Base-by-base conservation (phyloP, 2,888 invertebrate species). In the Macrosiphum euphorbiae region DNA sequence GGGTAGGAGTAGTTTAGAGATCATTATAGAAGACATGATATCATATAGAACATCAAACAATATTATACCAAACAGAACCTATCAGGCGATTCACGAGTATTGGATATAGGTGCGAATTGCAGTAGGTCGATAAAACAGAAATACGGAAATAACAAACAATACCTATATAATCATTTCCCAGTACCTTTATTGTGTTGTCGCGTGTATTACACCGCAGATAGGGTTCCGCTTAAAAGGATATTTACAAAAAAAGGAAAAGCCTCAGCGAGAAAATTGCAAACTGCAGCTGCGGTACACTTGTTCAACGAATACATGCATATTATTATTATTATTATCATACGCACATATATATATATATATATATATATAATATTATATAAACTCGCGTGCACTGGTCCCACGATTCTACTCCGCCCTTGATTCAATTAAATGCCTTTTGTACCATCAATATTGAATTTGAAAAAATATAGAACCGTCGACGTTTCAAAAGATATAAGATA, bases 351-450 rank as follows among this genome's bases (percentile, higher is more conserved):
- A 11, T 13, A 50, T 13, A 50, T 13, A 61, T n/a, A 67, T 67
- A 61, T n/a, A 2, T 24, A 24, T 55, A n/a, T 16, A n/a, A n/a
- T 67, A 35, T 67, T 78, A 78, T 78, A 78, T 35, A 35, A 20
- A 35, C 0, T 35, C 35, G 35, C 35, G 35, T 78, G 20, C 35
- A 20, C 20, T 78, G 35, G 78, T 20, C 10, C 35, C 20, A 20
- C n/a, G 13, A 61, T 61, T 61, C 28, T 13, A 4, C n/a, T 11
- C 55, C n/a, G 67, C 5, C 16, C 13, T n/a, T 35, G 35, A 35
- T 78, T 78, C 78, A 78, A 78, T 78, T 78, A 35, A 78, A 35
- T 78, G 78, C 20, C 78, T 35, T 78, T 78, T 78, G 78, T 78
- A 20, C 20, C 78, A 35, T 35, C 35, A 35, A 78, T 78, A 78